Conservation (phyloP, 2,797 vertebrate species). For the Urocyon cinereoargenteus region DNA sequence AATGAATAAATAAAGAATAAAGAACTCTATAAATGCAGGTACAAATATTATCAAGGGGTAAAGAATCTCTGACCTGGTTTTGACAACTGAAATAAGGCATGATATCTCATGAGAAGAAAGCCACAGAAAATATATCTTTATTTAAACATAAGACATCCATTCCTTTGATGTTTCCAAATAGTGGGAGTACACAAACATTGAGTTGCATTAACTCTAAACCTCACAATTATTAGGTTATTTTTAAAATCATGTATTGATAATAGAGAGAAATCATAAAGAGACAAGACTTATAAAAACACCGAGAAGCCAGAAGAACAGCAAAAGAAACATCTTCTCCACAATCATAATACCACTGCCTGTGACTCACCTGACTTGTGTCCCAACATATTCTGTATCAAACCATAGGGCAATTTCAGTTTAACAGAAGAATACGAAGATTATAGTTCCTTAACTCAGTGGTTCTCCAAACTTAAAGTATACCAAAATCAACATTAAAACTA, state of each 20-base stretch:
- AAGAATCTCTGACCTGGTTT: neutral
- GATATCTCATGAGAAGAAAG: neutral
- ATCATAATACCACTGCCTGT: neutral
- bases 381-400: neutral
- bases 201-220: neutral
- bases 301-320: neutral
- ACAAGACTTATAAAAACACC: neutral
- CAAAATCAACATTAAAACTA: neutral
- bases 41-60: neutral
- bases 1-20: neutral
- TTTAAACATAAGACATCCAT: neutral
- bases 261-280: neutral
- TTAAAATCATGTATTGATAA: neutral
- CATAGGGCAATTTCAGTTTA: neutral
- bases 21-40: neutral
- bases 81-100: neutral
- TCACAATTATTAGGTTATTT: neutral
- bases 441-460: neutral
- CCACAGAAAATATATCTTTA: neutral
- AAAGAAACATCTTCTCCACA: neutral
- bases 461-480: conserved; percentile 27
- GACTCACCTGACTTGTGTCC: neutral
- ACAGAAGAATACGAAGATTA: neutral
- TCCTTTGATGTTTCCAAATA: neutral
- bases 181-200: neutral